Conservation (phyloP, 2,797 vertebrate genomes). For the Notolepis coatsorum region DNA sequence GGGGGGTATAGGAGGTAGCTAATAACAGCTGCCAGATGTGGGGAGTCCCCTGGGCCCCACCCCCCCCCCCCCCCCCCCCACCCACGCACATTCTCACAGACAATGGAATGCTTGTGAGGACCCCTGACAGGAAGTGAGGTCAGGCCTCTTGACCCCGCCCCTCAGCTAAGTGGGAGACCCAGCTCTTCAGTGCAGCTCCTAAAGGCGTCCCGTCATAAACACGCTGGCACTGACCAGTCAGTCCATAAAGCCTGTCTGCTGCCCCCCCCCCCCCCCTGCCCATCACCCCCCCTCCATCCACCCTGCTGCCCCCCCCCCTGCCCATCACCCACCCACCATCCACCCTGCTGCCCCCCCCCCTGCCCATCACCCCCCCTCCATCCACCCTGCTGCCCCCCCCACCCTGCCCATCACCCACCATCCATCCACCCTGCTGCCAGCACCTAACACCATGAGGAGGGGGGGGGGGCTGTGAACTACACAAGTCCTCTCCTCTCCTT, state of each 20-base stretch:
- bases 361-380: too few species aligned
- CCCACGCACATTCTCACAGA: slow-evolving; percentile 85
- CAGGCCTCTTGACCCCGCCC: slow-evolving; percentile 80
- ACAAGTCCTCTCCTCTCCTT: too few species aligned
- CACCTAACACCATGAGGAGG: too few species aligned
- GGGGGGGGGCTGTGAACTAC: too few species aligned
- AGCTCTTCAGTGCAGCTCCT: slow-evolving; percentile 43
- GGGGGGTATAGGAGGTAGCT: slow-evolving; percentile 64
- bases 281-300: too few species aligned
- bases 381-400: too few species aligned
- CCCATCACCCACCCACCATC: too few species aligned
- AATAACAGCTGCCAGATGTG: slow-evolving; percentile 88
- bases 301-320: too few species aligned
- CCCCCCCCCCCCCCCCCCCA: too few species aligned
- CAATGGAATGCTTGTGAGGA: slow-evolving; percentile 86
- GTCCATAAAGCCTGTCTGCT: slow-evolving; percentile 60
- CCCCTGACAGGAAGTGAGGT: slow-evolving; percentile 85
- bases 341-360: too few species aligned
- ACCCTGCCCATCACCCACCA: slow-evolving; percentile 28
- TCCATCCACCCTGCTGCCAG: slow-evolving; percentile 32
- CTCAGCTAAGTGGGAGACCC: slow-evolving; percentile 63
- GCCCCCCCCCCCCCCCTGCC: too few species aligned
- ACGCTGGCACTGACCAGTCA: slow-evolving; percentile 43
- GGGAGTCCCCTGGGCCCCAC: slow-evolving; percentile 77
- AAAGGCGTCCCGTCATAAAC: slow-evolving; percentile 68